Conservation (phyloP, 2,113 vertebrate genomes). For the Xiphophorus maculatus region DNA sequence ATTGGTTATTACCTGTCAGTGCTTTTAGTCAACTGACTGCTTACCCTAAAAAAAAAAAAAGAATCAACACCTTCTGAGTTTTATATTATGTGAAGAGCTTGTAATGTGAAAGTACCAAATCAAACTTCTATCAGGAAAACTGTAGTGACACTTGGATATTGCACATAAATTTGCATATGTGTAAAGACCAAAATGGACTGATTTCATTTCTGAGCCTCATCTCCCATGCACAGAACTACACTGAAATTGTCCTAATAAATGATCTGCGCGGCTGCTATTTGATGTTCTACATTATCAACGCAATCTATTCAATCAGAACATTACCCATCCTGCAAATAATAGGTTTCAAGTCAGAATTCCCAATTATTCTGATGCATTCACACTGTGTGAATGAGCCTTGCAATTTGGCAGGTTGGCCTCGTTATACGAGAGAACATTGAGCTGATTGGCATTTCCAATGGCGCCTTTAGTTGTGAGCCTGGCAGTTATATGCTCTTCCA, state of each 20-base stretch:
- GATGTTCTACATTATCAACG: conserved; percentile 48
- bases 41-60: too few species aligned
- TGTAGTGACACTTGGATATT: too few species aligned
- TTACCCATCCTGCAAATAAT: conserved; percentile 45
- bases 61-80: not conserved
- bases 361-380: conserved; percentile 56
- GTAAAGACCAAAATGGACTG: not conserved
- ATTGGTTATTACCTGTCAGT: too few species aligned
- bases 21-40: too few species aligned
- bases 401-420: conserved; percentile 58
- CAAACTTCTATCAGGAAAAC: not conserved
- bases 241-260: conserved; percentile 15
- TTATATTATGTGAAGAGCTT: not conserved
- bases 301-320: conserved; percentile 46
- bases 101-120: not conserved
- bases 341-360: conserved; percentile 46
- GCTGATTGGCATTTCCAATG: conserved; percentile 62
- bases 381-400: conserved; percentile 36
- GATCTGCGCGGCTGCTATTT: conserved; percentile 20
- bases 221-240: not conserved
- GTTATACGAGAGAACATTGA: conserved; percentile 45
- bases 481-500: conserved; percentile 36
- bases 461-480: conserved; percentile 52
- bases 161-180: not conserved
- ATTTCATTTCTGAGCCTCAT: conserved; percentile 1